Conservation (phyloP, 2,113 vertebrate genomes). For the Campylomormyrus tamandua region DNA sequence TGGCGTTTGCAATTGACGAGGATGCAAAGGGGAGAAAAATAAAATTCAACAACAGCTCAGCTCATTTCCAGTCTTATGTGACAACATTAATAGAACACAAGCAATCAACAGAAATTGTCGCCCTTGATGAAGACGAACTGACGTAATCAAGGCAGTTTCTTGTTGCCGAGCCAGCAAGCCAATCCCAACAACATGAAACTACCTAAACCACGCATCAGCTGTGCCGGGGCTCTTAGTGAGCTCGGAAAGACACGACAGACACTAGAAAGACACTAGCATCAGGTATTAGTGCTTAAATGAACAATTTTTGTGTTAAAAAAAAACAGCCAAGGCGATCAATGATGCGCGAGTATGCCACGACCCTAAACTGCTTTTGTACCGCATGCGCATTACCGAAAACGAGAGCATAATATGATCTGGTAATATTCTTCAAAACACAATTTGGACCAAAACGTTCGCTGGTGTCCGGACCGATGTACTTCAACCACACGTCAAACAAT, state of each 20-base stretch:
- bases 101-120: constrained; percentile 71
- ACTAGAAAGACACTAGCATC: neutral
- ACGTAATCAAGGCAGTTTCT: constrained; percentile 99
- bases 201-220: constrained; percentile 86
- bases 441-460: neutral
- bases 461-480: neutral
- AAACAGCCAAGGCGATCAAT: neutral
- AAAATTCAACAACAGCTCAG: constrained; percentile 15
- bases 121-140: constrained; percentile 99
- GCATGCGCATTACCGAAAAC: neutral
- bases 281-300: neutral
- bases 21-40: neutral
- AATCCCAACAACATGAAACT: constrained; percentile 91
- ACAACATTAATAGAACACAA: constrained; percentile 21
- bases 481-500: neutral
- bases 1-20: neutral
- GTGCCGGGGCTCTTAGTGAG: constrained; percentile 36
- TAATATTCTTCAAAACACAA: neutral
- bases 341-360: neutral
- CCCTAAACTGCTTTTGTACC: neutral
- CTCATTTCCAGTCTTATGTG: constrained; percentile 43
- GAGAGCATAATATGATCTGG: neutral
- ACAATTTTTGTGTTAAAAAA: neutral
- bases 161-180: constrained; percentile 92
- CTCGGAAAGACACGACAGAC: constrained; percentile 28